These are phyloP conservation scores for Daubentonia madagascariensis DNA, from an alignment of 2,113 vertebrate genomes.

Conservation along the genomic window DNA sequence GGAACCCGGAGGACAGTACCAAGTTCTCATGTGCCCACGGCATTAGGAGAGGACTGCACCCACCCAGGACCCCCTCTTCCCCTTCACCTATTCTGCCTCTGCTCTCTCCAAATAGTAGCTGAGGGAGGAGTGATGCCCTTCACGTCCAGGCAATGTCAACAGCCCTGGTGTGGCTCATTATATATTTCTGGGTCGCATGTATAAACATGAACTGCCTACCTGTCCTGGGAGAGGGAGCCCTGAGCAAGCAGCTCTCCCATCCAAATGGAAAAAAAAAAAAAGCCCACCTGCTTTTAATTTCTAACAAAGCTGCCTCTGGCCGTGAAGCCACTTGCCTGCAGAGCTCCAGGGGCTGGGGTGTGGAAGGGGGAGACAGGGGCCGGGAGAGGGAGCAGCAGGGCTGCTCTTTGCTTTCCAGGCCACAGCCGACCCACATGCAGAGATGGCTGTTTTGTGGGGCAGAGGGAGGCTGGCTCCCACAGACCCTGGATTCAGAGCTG, in stretches of 20 bases:
- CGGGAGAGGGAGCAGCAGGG: neutral
- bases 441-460: neutral
- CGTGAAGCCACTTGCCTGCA: neutral
- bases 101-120: neutral
- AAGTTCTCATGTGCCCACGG: neutral
- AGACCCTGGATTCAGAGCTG: neutral
- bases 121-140: neutral
- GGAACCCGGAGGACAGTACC: neutral
- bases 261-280: neutral
- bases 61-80: neutral
- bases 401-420: neutral
- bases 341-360: neutral
- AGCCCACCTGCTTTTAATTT: neutral
- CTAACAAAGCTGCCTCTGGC: neutral
- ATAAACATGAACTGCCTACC: neutral
- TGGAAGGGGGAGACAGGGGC: neutral
- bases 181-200: conserved; percentile 27
- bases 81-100: neutral
- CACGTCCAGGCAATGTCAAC: neutral
- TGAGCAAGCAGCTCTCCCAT: neutral
- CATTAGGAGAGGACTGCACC: neutral
- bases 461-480: neutral
- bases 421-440: neutral
- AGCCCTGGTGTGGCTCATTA: neutral
- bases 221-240: neutral